Base-by-base conservation (phyloP, 1,140 invertebrate species). In the Holotrichia oblita region DNA sequence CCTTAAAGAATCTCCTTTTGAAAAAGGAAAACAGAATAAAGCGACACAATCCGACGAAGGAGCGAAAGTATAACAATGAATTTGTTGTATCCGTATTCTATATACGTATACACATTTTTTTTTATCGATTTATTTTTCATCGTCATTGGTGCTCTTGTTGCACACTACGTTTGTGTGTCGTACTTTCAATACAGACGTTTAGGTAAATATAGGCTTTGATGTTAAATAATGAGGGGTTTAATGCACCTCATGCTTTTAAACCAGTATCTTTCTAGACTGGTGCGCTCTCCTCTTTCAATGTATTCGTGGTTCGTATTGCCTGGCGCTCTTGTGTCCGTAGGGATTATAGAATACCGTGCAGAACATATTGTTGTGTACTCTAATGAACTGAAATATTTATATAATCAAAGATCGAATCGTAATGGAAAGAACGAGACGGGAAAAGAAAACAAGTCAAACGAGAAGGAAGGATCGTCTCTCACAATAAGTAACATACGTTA, bases 191-290 rank as follows among this genome's bases (percentile, higher is more conserved):
- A 59, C 44, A 79, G 74, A 80, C 81, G 80, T 81, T 82, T 82
- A 81, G 78, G 81, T 80, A 82, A 81, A 82, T 82, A 81, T 75
- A 80, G 77, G 79, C 81, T 80, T 81, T 76, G 78, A 82, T 82
- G 76, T 80, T 77, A 76, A 82, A 79, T 82, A 82, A 82, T 82
- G 78, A 82, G 76, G 59, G 79, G 81, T 79, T 81, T 81, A 74
- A 81, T 81, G 75, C 48, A 80, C 79, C 78, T 80, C 78, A 77
- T 80, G 79, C 77, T 72, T 78, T 76, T 80, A 78, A 80, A 78
- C 73, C 73, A 79, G 64, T 74, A 76, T 76, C 44, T 76, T 79
- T 79, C 61, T 76, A 77, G 59, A 69, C 61, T 20, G n/a, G 22
- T 55, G 17, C 9, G 8, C 22, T 69, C 0, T 69, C 27, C 24